Evolutionary conservation across 2,888 invertebrate genomes (phyloP), one percentile per base, ranked within the genome.

Genomic region (Masnerella sp.): DNA sequence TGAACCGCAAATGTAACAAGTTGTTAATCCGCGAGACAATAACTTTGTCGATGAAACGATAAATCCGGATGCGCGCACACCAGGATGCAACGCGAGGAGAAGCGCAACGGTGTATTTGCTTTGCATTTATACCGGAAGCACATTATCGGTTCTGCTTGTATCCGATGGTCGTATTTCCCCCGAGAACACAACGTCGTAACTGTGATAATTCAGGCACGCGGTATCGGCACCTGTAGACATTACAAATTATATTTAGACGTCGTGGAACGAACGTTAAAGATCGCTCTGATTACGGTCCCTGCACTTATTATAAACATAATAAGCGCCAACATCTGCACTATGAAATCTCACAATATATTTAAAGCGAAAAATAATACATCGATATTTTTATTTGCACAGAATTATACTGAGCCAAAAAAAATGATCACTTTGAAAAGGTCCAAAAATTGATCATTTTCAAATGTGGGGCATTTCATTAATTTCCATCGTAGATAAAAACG

Each of bases 131-230:
- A 81, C 78, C 77, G 78, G 77, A 76, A 74, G 71, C 70, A 70
- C 77, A 82, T 82, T 83, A 84, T 82, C 81, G 79, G 80, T 75
- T 77, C 76, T 67, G 77, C 73, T 73, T 68, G 76, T 64, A 77
- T 78, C 73, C 74, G 59, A 36, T 62, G 59, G 64, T 38, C 77
- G 79, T 82, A 82, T 82, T 83, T 82, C 83, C 80, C 80, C 45
- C 7, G 79, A 77, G 81, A 47, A 75, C 68, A 77, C 75, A 68
- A 78, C 78, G 77, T 78, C 79, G 78, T 64, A 77, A 78, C 79
- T 72, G 67, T 78, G 78, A 82, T 83, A 83, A 82, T 80, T 82
- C 78, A 77, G 74, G 43, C 34, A 43, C 22, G 47, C 28, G 47
- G 34, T 68, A 68, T 62, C 56, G 36, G 56, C 40, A 62, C 43